phyloP scores from a whole-genome alignment of 30 jellyfish, hydroid and myxozoan species.

The Mastigias papua region DNA sequence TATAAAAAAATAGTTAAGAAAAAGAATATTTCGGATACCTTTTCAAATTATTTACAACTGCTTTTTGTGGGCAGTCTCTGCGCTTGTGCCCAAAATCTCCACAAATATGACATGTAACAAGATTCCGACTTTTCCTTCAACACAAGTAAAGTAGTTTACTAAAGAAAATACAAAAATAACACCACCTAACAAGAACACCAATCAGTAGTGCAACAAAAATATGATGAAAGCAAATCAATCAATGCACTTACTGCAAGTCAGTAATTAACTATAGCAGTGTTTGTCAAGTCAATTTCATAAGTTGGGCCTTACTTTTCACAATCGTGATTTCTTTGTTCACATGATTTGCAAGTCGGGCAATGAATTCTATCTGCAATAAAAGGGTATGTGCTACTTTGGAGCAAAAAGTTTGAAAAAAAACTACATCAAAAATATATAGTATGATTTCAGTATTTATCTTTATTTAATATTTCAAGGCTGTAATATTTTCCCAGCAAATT shows the following conservation, averaged over 20 bases:
- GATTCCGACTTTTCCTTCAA: conserved; percentile 26
- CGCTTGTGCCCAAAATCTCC: conserved; percentile 89
- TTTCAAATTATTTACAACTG: background rate
- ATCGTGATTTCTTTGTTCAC: conserved; percentile 69
- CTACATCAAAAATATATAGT: too few relatives aligned
- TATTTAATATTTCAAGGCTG: too few relatives aligned
- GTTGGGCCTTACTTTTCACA: conserved; percentile 42
- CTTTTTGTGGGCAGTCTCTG: conserved; percentile 72
- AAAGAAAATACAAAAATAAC: background rate
- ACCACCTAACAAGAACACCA: background rate
- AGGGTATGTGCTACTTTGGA: background rate
- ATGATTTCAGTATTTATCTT: too few relatives aligned
- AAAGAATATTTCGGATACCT: too few relatives aligned
- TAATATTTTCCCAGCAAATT: too few relatives aligned
- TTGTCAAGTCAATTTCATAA: too few relatives aligned
- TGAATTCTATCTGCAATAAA: conserved; percentile 70
- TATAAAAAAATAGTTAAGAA: too few relatives aligned
- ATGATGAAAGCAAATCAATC: background rate
- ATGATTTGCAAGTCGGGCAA: conserved; percentile 67
- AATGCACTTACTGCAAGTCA: too few relatives aligned
- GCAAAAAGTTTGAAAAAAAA: background rate
- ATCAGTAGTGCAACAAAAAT: background rate
- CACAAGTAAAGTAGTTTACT: background rate
- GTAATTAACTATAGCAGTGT: too few relatives aligned
- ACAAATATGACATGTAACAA: conserved; percentile 77